Base-by-base conservation (phyloP, 2,113 vertebrate genomes). In the Prunella himalayana region DNA sequence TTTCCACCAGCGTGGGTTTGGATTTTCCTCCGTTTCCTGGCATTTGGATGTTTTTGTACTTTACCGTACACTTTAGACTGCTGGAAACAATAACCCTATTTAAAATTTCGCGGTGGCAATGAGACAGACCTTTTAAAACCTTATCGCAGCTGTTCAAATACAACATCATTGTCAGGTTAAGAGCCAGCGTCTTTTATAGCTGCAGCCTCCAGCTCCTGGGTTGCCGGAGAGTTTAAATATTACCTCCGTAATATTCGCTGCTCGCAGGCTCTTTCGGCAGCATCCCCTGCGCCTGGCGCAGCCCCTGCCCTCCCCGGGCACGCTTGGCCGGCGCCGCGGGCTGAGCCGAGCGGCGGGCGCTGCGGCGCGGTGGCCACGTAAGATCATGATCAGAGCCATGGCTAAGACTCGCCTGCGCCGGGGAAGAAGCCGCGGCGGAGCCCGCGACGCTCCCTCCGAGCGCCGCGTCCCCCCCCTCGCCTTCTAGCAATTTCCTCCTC, bases 151-250 rank as follows among this genome's bases (percentile, higher is more conserved):
- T 98, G 98, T 98, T 98, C 98, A 98, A 98, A 98, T 98, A 98
- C 98, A 98, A 98, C 98, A 98, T 98, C 98, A 98, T 98, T 98
- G 98, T 98, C 98, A 98, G 98, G 98, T 98, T 98, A 98, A 98
- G 97, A 98, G 98, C 97, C 96, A 82, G 95, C 4, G 97, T 57
- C 97, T 98, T 97, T 98, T 96, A 98, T 78, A 95, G 96, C 97
- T 45, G 68, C 49, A 53, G 95, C 25, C 96, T 81, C 41, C 57
- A 79, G 95, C 95, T 94, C 64, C 82, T 49, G 90, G 53, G 12
- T 86, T 78, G 87, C 85, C 77, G 64, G 13, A 82, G 93, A 96
- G 94, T 96, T 98, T 96, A 82, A 96, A 95, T 94, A 93, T 97
- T 98, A 97, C 97, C 97, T 97, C 72, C 81, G 44, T 9, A 12